Base-by-base conservation (phyloP, 2,888 invertebrate species). In the Nineta flava region DNA sequence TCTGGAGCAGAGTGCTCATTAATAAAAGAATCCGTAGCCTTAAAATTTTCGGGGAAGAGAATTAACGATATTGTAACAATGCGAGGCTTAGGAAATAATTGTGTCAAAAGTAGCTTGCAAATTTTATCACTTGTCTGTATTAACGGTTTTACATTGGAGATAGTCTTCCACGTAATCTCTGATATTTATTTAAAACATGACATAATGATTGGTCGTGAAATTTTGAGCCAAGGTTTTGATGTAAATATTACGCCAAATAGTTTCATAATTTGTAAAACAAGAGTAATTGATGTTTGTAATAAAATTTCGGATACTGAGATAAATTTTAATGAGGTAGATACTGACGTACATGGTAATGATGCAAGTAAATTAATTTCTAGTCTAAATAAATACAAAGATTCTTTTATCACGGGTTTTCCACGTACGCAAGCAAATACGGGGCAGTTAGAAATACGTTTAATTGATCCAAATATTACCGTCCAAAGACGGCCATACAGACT, bases 401-500 rank as follows among this genome's bases (percentile, higher is more conserved):
- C 43, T 21, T 53, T 52, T 46, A 45, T 53, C 31, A 38, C 42
- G 13, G 38, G 50, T n/a, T 41, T 50, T 15, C 47, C 53, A 9
- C 47, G 34, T 32, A 31, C 50, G 9, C 49, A 52, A 32, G 53
- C 54, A 9, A 53, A 19, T 16, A 55, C 55, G 1, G 54, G 54
- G 3, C 21, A 52, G 40, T 46, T 55, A 10, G 31, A 54, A 48
- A 55, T 55, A 34, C 50, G 50, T n/a, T 51, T 54, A 31, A 17
- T 48, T 5, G 54, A 55, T 46, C 50, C 47, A 4, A 53, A 48
- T 15, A 21, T 31, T n/a, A 54, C 53, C 3, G 52, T 55, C 1
- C 51, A 53, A 47, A 35, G 55, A 16, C 51, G 51, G 17, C 52
- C 53, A 9, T 55, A 55, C 44, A 46, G 53, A 5, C 50, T 53